phyloP scores from a whole-genome alignment of 2,797 vertebrate genomes.

The Microctenopoma steveboyesi region DNA sequence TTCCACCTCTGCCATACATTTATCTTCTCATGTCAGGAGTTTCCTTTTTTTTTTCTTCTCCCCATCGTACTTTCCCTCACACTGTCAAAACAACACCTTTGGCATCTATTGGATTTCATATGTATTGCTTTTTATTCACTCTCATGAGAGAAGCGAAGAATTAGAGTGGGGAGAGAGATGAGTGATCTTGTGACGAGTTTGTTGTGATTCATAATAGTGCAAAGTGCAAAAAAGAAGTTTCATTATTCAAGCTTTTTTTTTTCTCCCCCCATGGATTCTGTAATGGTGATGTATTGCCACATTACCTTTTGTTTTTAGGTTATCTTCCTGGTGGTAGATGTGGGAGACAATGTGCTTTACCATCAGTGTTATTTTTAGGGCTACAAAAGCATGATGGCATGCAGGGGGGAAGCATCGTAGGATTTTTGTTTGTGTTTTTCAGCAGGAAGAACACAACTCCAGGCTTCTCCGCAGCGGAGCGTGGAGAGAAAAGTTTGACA shows the following conservation, averaged over 20 bases:
- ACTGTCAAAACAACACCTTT: conserved; percentile 78
- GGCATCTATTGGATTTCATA: conserved; percentile 69
- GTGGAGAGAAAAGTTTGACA: conserved; percentile 40
- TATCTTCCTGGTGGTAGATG: conserved; percentile 32
- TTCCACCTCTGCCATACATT: conserved; percentile 78
- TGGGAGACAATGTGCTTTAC: conserved; percentile 31
- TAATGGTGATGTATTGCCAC: conserved; percentile 75
- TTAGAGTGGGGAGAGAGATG: conserved; percentile 47
- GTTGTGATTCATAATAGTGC: conserved; percentile 66
- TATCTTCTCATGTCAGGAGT: conserved; percentile 74
- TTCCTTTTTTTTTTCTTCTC: not conserved
- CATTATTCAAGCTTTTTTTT: conserved; percentile 54
- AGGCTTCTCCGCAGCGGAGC: conserved; percentile 1
- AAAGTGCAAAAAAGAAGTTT: conserved; percentile 57
- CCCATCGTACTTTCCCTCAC: conserved; percentile 29
- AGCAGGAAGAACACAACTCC: conserved; percentile 27
- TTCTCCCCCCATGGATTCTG: conserved; percentile 21
- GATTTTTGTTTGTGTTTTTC: conserved; percentile 25
- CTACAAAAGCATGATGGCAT: conserved; percentile 38
- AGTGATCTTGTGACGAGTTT: conserved; percentile 56
- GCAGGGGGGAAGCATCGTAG: conserved; percentile 35
- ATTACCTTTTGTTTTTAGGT: conserved; percentile 66
- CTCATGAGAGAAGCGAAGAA: conserved; percentile 52
- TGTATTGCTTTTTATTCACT: conserved; percentile 51
- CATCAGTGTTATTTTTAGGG: conserved; percentile 47